phyloP scores from a whole-genome alignment of 2,113 vertebrate genomes.

The Felis chaus region DNA sequence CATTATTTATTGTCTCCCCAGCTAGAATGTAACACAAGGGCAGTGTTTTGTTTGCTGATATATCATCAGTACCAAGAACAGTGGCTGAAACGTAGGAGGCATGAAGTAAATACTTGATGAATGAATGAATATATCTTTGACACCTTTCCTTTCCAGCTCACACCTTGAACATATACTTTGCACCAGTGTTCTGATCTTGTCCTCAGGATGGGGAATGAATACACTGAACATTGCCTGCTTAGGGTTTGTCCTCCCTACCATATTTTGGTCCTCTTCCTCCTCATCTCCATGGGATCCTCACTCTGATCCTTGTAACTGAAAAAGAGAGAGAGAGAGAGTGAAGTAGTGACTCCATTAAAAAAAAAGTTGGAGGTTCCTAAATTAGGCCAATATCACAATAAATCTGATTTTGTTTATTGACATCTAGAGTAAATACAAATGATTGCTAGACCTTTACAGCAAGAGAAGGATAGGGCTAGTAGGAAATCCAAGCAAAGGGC shows the following conservation, averaged over 20 bases:
- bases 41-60: neutral
- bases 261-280: neutral
- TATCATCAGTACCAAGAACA: neutral
- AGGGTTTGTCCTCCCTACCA: neutral
- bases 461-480: neutral
- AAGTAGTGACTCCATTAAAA: neutral
- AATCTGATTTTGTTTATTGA: slow-evolving; percentile 2
- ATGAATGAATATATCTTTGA: neutral
- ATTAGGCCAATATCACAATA: neutral
- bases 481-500: neutral
- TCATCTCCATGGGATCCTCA: neutral
- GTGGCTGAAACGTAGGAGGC: neutral
- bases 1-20: slow-evolving; percentile 21
- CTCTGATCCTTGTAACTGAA: neutral
- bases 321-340: neutral
- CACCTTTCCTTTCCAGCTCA: neutral
- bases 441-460: neutral
- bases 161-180: neutral
- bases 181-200: neutral
- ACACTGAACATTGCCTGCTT: neutral
- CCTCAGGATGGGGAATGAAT: neutral
- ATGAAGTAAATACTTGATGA: neutral
- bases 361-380: neutral
- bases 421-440: neutral
- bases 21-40: neutral